Evolutionary conservation across 2,113 vertebrate genomes (phyloP).

Genomic region (Thunnus maccoyii): DNA sequence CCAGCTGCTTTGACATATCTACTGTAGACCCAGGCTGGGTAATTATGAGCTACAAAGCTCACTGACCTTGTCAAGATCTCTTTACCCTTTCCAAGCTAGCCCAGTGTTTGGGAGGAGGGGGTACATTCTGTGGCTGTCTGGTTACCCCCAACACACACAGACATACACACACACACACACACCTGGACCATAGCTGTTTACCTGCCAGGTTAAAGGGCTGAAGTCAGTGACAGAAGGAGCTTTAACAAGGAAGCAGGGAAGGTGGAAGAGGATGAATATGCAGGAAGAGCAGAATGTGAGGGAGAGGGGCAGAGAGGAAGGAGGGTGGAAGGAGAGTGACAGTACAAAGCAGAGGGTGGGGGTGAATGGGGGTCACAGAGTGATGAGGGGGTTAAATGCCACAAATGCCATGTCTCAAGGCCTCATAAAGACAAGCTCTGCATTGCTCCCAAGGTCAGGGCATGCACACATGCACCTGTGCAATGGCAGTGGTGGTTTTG

Average conservation of each 20-base stretch:
- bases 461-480: conserved; percentile 78
- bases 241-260: conserved; percentile 69
- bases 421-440: conserved; percentile 81
- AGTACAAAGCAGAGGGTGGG: conserved; percentile 68
- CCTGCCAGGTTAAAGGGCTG: conserved; percentile 79
- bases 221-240: conserved; percentile 75
- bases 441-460: conserved; percentile 82
- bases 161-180: conserved; percentile 42
- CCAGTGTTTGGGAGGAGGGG: conserved; percentile 50
- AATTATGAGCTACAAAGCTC: conserved; percentile 84
- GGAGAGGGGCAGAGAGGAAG: conserved; percentile 44
- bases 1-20: conserved; percentile 71
- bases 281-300: conserved; percentile 57
- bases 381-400: conserved; percentile 83
- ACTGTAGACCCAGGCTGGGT: conserved; percentile 72
- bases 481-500: conserved; percentile 46
- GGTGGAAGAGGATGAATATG: conserved; percentile 76
- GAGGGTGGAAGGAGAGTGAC: conserved; percentile 61
- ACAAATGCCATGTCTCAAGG: conserved; percentile 82
- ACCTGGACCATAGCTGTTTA: conserved; percentile 69
- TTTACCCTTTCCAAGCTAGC: conserved; percentile 52
- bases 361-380: conserved; percentile 66
- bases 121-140: conserved; percentile 63
- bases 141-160: conserved; percentile 49
- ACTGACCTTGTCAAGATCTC: conserved; percentile 82